Conservation (phyloP, 2,113 vertebrate species). For the Tor tambroides region DNA sequence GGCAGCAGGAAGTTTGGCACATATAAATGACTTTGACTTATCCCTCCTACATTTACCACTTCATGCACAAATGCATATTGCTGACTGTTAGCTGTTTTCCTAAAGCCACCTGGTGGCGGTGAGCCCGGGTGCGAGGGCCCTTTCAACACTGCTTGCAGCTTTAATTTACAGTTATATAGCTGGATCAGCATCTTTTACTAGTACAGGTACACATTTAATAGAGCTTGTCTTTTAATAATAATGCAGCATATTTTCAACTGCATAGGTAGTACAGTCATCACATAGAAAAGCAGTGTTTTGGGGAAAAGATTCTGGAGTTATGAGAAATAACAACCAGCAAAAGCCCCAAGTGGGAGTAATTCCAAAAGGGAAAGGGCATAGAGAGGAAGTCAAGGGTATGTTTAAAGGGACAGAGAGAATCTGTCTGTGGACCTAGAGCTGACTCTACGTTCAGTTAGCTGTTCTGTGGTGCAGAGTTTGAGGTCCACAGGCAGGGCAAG, state of each 20-base stretch:
- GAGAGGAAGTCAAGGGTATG: neutral
- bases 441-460: conserved; percentile 39
- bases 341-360: conserved; percentile 22
- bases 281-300: neutral
- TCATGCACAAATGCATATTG: too few relatives aligned
- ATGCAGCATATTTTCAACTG: neutral
- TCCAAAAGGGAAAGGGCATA: conserved; percentile 29
- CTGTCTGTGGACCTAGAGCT: conserved; percentile 24
- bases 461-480: conserved; percentile 47
- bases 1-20: too few relatives aligned
- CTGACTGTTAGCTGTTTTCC: too few relatives aligned
- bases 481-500: conserved; percentile 45
- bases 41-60: too few relatives aligned
- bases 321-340: conserved; percentile 17
- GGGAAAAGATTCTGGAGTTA: neutral
- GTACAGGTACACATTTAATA: neutral
- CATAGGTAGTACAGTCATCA: neutral
- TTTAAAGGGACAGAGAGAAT: conserved; percentile 32
- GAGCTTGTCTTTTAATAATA: too few relatives aligned
- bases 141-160: too few relatives aligned
- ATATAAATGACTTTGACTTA: too few relatives aligned
- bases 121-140: too few relatives aligned
- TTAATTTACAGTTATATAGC: neutral
- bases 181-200: neutral
- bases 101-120: too few relatives aligned